Conservation (phyloP, 1,140 invertebrate genomes). For the Pantala flavescens region DNA sequence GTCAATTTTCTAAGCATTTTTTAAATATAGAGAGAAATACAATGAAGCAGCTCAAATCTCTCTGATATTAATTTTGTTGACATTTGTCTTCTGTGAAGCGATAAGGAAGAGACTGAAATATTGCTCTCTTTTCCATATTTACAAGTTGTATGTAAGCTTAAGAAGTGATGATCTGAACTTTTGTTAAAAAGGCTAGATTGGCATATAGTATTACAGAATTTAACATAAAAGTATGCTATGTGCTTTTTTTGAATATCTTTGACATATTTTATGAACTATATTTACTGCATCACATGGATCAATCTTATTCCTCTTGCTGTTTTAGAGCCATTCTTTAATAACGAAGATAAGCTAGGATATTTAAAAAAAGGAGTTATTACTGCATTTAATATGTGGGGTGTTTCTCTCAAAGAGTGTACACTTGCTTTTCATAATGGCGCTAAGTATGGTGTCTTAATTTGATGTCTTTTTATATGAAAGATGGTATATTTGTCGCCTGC, state of each 20-base stretch:
- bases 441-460: background rate
- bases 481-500: background rate
- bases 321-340: background rate
- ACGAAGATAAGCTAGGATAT: background rate
- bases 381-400: background rate
- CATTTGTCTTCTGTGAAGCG: background rate
- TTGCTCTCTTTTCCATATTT: slow-evolving; percentile 4
- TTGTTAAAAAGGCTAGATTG: slow-evolving; percentile 9
- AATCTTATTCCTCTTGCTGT: background rate
- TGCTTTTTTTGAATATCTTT: slow-evolving; percentile 2
- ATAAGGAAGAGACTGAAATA: background rate
- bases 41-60: slow-evolving; percentile 5
- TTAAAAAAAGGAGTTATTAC: background rate
- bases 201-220: background rate
- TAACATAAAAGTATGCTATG: background rate
- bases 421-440: background rate
- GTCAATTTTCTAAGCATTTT: background rate
- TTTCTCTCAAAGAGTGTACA: background rate
- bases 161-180: background rate
- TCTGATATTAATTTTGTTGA: background rate
- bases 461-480: background rate
- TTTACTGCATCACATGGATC: background rate
- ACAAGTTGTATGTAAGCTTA: background rate
- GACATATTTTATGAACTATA: slow-evolving; percentile 8
- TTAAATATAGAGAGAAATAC: background rate